Conservation (phyloP, 2,113 vertebrate genomes). For the Aspidoscelis tigris region DNA sequence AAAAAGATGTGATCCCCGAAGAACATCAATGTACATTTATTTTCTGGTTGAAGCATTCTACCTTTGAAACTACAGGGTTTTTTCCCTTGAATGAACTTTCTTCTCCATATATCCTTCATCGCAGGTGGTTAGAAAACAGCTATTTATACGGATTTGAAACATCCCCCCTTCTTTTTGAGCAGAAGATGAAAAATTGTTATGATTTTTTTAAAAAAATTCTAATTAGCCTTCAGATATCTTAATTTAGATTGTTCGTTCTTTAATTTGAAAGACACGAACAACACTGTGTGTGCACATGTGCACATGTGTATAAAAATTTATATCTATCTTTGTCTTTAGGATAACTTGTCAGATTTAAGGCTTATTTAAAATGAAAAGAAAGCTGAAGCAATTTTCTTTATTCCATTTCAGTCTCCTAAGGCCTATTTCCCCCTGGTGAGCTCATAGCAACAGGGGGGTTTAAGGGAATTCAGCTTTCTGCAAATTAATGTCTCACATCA, state of each 20-base stretch:
- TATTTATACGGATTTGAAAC: conserved; percentile 50
- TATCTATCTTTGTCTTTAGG: conserved; percentile 82
- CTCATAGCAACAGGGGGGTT: conserved; percentile 88
- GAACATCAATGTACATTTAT: conserved; percentile 56
- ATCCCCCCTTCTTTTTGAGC: conserved; percentile 55
- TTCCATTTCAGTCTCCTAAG: conserved; percentile 88
- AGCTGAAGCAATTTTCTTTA: conserved; percentile 90
- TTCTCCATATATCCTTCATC: conserved; percentile 59
- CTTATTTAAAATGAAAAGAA: conserved; percentile 90
- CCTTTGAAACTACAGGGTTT: conserved; percentile 51
- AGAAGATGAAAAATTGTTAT: not conserved
- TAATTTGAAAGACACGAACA: conserved; percentile 71
- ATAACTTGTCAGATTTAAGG: conserved; percentile 86
- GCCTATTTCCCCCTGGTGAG: conserved; percentile 86
- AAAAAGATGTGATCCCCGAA: conserved; percentile 59
- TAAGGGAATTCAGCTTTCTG: conserved; percentile 88
- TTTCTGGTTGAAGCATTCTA: conserved; percentile 63
- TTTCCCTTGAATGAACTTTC: conserved; percentile 60
- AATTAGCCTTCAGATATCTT: conserved; percentile 76
- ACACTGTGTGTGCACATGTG: not conserved
- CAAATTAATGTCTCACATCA: conserved; percentile 91
- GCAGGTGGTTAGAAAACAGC: conserved; percentile 44
- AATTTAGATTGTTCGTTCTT: conserved; percentile 81
- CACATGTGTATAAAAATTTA: conserved; percentile 38
- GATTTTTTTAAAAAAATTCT: conserved; percentile 51